phyloP scores from a whole-genome alignment of 2,797 vertebrate species.

The Falco peregrinus region DNA sequence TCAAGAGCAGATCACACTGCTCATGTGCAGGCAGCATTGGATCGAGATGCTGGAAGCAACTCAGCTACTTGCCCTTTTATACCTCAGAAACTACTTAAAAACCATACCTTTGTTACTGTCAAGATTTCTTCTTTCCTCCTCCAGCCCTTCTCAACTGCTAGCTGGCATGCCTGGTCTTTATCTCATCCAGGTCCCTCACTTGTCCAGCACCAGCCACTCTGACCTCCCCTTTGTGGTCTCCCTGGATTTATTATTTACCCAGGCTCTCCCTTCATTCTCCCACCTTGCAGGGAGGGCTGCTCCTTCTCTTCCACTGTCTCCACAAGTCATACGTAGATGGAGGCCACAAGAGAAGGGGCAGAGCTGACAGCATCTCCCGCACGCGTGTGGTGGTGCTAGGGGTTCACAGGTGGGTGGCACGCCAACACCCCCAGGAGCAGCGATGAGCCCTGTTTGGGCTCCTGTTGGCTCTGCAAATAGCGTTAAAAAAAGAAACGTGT shows the following conservation, averaged over 20 bases:
- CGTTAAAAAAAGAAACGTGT: accelerated
- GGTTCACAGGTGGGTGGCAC: neutral
- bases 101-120: neutral
- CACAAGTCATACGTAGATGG: neutral
- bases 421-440: neutral
- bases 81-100: neutral
- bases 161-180: neutral
- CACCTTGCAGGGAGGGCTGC: neutral
- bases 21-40: neutral
- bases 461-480: neutral
- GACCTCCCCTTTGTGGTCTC: neutral
- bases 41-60: neutral
- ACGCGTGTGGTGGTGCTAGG: too few relatives aligned
- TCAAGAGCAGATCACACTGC: neutral
- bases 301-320: neutral
- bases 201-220: neutral
- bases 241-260: neutral
- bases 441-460: neutral
- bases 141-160: neutral
- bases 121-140: neutral
- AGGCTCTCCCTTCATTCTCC: neutral
- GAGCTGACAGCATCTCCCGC: neutral
- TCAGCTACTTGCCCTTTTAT: neutral
- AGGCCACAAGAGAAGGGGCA: neutral
- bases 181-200: neutral